Percentiles rank a stretch among this genome's conserved stretches.
phyloP scores from a whole-genome alignment of 1,140 invertebrate species.

The Holcopasites calliopsidis region DNA sequence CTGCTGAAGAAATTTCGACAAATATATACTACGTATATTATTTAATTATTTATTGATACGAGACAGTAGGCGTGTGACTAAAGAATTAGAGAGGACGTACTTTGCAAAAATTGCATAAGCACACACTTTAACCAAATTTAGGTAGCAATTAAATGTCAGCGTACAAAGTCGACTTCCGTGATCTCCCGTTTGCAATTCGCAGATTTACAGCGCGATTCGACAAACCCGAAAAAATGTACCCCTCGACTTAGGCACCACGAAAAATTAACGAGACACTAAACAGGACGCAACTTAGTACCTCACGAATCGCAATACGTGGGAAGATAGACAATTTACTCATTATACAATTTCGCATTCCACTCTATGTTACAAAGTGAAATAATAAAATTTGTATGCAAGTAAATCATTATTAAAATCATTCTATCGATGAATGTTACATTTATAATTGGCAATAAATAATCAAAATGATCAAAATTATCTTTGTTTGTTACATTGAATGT shows the following conservation, averaged over 20 bases:
- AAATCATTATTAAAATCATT: not conserved
- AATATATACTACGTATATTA: too few relatives aligned
- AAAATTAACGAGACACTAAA: not conserved
- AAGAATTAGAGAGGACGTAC: too few relatives aligned
- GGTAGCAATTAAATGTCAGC: not conserved
- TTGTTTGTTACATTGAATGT: too few relatives aligned
- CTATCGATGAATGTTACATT: too few relatives aligned
- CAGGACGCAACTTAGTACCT: not conserved
- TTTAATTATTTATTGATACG: too few relatives aligned
- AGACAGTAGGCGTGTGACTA: too few relatives aligned
- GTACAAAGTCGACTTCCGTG: slow-evolving; percentile 17
- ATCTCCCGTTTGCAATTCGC: not conserved
- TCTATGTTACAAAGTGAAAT: not conserved
- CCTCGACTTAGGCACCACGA: slow-evolving; percentile 49
- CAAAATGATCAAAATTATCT: too few relatives aligned
- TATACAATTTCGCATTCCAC: not conserved
- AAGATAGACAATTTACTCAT: too few relatives aligned
- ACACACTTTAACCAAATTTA: too few relatives aligned
- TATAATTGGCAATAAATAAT: too few relatives aligned
- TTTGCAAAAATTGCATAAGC: too few relatives aligned
- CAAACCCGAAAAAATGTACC: not conserved
- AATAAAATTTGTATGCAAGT: not conserved
- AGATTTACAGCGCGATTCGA: not conserved
- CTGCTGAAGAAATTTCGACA: too few relatives aligned
- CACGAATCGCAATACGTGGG: not conserved